Evolutionary conservation across 35 echinoderm and acorn worm species (phyloP), one percentile per base, ranked within the genome.

Genomic region (Apostichopus parvimensis): DNA sequence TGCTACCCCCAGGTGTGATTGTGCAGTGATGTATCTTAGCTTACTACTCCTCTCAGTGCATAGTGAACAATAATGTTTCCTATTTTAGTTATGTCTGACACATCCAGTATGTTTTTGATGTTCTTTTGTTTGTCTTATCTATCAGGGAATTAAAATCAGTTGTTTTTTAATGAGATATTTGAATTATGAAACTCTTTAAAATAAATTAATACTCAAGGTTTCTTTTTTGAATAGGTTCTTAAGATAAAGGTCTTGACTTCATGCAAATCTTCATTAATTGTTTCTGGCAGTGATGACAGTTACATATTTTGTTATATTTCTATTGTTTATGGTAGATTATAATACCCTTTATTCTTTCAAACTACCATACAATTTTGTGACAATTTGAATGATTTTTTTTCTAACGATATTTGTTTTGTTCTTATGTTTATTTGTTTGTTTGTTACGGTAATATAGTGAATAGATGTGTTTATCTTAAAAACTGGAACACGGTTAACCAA

Each of bases 321-420:
- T 75, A 75, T 75, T 22, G 17, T 75, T 22, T 88, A 72, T 68
- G 86, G 86, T 88, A 88, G 28, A 53, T 10, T 45, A 72, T 72
- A 88, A 88, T 88, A 88, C 86, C 86, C 86, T 88, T 88, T 88
- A 88, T 88, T 88, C 86, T 88, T 88, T 88, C 86, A 88, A 88
- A 72, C 57, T 72, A 88, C 86, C 22, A 88, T 88, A 72, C 25
- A 66, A 88, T 88, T 88, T 88, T 88, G 25, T 88, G 86, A 88
- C 53, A 20, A 52, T 72, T 88, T 88, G 60, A 53, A 88, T 88
- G 34, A 72, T 24, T 72, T 7, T 75, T 88, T 88, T 88, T 88
- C 17, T 73, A 88, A 88, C 72, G 86, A 53, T 25, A 64, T 73
- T 88, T 84, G 81, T 84, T 68, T 71, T 88, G 62, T 88, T 72